A percentile compares a stretch with the other conserved stretches of the same genome.
Evolutionary conservation across 1,140 invertebrate genomes (phyloP).

Genomic region (Drosophila grimshawi): DNA sequence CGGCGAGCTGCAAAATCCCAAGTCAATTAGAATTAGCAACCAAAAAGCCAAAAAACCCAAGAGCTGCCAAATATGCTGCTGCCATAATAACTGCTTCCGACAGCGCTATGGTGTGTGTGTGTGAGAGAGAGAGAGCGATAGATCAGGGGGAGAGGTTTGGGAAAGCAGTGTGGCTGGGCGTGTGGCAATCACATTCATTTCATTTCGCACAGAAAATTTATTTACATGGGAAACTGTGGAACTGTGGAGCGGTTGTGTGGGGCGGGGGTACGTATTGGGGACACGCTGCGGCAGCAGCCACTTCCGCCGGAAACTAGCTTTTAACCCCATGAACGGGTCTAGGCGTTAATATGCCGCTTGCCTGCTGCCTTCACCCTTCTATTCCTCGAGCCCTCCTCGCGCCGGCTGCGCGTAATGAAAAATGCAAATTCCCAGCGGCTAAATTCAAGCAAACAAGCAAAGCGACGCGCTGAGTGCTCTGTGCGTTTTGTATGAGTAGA

Average conservation of each 20-base stretch:
- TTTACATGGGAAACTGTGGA: slow-evolving; percentile 67
- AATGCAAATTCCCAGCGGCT: slow-evolving; percentile 82
- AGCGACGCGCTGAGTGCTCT: slow-evolving; percentile 74
- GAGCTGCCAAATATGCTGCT: slow-evolving; percentile 69
- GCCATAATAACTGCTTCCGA: slow-evolving; percentile 76
- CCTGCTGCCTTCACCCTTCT: slow-evolving; percentile 10
- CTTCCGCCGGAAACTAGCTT: slow-evolving; percentile 82
- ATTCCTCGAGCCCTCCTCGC: not conserved
- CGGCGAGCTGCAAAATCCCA: slow-evolving; percentile 54
- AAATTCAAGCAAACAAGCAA: slow-evolving; percentile 82
- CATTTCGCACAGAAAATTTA: slow-evolving; percentile 78
- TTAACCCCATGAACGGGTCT: slow-evolving; percentile 81
- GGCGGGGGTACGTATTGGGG: slow-evolving; percentile 22
- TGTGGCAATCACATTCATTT: slow-evolving; percentile 81
- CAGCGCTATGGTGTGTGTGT: slow-evolving; percentile 28
- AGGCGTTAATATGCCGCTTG: slow-evolving; percentile 79
- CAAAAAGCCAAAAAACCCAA: slow-evolving; percentile 43
- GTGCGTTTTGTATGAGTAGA: slow-evolving; percentile 60
- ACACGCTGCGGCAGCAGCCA: slow-evolving; percentile 72
- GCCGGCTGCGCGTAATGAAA: slow-evolving; percentile 70
- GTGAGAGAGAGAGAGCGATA: not conserved
- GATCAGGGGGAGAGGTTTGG: not conserved
- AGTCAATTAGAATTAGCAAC: slow-evolving; percentile 69
- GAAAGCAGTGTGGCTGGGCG: slow-evolving; percentile 32
- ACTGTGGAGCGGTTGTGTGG: not conserved